phyloP scores from a whole-genome alignment of 2,888 invertebrate genomes.

The Trachelus troglodyta region DNA sequence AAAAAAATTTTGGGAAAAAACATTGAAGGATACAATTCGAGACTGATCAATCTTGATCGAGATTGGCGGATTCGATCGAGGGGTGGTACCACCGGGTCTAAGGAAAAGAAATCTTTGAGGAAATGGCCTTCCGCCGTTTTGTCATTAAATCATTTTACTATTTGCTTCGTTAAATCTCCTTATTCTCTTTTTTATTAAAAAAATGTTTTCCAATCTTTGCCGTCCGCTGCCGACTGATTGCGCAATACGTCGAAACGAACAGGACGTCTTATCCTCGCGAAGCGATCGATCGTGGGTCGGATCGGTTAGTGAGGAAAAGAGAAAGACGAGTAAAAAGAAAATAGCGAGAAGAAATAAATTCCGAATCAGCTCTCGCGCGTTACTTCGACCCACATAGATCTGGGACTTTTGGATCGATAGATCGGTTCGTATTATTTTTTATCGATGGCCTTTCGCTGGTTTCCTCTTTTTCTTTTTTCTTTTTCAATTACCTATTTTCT shows the following conservation, averaged over 20 bases:
- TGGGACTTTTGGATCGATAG: not conserved
- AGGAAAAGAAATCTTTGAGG: constrained; percentile 42
- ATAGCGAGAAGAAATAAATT: not conserved
- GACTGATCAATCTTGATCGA: not conserved
- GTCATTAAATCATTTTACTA: constrained; percentile 39
- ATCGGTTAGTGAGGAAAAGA: not conserved
- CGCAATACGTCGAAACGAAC: not conserved
- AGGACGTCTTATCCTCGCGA: not conserved
- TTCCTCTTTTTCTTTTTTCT: not conserved
- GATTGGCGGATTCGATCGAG: constrained; percentile 7
- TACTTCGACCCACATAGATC: not conserved
- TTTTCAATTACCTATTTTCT: constrained; percentile 1
- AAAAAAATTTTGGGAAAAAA: not conserved
- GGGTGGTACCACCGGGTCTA: not conserved
- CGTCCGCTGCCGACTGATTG: constrained; percentile 10
- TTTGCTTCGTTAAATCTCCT: constrained; percentile 25
- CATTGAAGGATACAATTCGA: not conserved
- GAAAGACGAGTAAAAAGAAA: not conserved
- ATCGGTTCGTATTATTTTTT: not conserved
- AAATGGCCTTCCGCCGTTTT: constrained; percentile 53
- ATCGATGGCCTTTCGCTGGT: not conserved
- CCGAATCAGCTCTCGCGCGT: not conserved
- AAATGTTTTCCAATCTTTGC: constrained; percentile 22
- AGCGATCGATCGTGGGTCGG: not conserved
- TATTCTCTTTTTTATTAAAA: constrained; percentile 13